phyloP scores from a whole-genome alignment of 2,797 vertebrate genomes.

The Chelidonichthys spinosus region DNA sequence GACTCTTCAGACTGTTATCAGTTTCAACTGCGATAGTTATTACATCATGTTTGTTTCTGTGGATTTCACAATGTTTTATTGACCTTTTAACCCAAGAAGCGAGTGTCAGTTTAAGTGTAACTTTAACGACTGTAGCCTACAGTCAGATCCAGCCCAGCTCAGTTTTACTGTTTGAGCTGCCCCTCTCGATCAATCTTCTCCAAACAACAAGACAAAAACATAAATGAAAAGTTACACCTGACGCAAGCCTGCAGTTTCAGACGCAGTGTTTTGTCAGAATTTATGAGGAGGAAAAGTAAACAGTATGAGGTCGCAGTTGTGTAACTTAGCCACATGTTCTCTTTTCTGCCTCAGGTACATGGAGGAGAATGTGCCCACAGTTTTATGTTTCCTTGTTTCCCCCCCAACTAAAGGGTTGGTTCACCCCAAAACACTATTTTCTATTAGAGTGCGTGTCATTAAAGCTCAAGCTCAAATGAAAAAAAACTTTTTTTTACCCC shows the following conservation, averaged over 20 bases:
- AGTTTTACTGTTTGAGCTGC: neutral
- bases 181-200: neutral
- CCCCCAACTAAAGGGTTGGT: neutral
- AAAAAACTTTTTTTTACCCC: no score
- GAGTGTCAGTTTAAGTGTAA: neutral
- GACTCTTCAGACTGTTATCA: no score
- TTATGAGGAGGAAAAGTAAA: conserved; percentile 50
- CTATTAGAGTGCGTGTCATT: no score
- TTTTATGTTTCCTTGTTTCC: neutral
- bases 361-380: neutral
- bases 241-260: neutral
- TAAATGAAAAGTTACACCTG: conserved; percentile 18
- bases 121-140: neutral
- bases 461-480: no score
- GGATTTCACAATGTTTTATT: neutral
- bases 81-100: neutral
- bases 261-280: conserved; percentile 18
- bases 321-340: conserved; percentile 34
- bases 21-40: neutral
- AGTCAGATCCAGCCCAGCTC: neutral
- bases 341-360: conserved; percentile 13
- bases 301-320: conserved; percentile 22
- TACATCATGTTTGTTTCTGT: neutral
- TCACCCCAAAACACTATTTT: neutral
- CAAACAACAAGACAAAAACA: neutral